Evolutionary conservation across 92 coral and sea anemone genomes (phyloP).

Genomic region (Paramuricea clavata): DNA sequence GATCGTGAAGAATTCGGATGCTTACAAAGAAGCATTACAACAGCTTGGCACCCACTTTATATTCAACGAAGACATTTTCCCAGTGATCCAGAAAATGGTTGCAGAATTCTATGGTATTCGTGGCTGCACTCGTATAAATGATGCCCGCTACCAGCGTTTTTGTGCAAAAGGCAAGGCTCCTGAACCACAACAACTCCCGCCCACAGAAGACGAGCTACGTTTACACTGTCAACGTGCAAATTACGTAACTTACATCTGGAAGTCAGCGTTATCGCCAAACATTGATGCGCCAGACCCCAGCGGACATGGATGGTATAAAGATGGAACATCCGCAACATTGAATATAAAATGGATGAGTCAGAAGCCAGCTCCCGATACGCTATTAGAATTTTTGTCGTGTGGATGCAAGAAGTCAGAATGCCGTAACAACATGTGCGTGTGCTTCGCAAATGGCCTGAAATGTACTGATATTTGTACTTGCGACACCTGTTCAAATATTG

Average conservation of each 20-base stretch:
- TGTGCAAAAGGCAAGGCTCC: too few species aligned
- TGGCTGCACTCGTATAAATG: too few species aligned
- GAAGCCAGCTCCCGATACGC: conserved; percentile 51
- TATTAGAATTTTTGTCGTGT: conserved; percentile 59
- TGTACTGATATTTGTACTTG: conserved; percentile 51
- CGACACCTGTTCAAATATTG: conserved; percentile 15
- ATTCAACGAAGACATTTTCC: too few species aligned
- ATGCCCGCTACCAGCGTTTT: too few species aligned
- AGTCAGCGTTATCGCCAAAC: neutral
- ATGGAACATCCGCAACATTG: conserved; percentile 23
- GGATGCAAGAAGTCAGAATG: conserved; percentile 43
- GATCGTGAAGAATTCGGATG: neutral
- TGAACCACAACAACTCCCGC: too few species aligned
- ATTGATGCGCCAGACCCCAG: conserved; percentile 11
- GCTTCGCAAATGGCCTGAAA: conserved; percentile 59
- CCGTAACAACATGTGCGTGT: conserved; percentile 39
- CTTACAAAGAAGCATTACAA: too few species aligned
- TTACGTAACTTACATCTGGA: neutral
- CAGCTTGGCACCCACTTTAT: too few species aligned
- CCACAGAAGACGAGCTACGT: neutral
- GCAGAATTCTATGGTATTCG: too few species aligned
- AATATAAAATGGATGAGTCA: conserved; percentile 59
- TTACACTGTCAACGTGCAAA: conserved; percentile 7
- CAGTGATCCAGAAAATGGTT: too few species aligned
- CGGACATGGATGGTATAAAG: conserved; percentile 53